Percentiles rank a stretch among this genome's conserved stretches.
Conservation (phyloP, 2,113 vertebrate species). For the Oreochromis niloticus region DNA sequence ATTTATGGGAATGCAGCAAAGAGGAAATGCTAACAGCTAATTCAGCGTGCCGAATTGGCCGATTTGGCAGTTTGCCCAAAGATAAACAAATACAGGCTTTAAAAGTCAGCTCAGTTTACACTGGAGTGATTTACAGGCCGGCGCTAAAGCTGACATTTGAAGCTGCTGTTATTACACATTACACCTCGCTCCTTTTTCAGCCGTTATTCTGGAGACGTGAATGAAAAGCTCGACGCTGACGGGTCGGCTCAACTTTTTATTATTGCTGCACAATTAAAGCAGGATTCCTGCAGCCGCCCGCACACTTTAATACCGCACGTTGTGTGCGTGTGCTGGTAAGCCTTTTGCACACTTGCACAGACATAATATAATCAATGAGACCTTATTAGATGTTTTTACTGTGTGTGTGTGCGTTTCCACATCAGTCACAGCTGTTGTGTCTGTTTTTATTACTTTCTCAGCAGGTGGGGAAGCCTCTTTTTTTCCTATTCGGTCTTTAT, state of each 20-base stretch:
- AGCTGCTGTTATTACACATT: background rate
- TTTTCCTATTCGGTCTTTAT: background rate
- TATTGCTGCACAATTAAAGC: background rate
- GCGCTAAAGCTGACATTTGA: background rate
- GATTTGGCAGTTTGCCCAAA: background rate
- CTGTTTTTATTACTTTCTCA: slow-evolving; percentile 52
- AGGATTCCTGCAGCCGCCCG: background rate
- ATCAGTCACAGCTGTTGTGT: slow-evolving; percentile 37
- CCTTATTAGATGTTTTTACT: slow-evolving; percentile 39
- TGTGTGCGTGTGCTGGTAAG: background rate
- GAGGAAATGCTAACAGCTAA: background rate
- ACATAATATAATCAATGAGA: slow-evolving; percentile 24
- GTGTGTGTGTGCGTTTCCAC: background rate
- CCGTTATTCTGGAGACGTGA: background rate
- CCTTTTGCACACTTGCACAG: background rate
- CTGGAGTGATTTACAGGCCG: background rate
- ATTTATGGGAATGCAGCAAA: background rate
- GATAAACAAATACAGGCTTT: background rate
- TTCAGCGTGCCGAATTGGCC: background rate
- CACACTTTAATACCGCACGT: background rate
- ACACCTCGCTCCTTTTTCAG: background rate
- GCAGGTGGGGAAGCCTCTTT: slow-evolving; percentile 5
- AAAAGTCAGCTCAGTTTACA: background rate
- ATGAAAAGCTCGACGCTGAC: background rate
- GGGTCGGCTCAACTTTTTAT: background rate